Evolutionary conservation across 1,140 invertebrate species (phyloP).

Genomic region (Scaptomyza montana): DNA sequence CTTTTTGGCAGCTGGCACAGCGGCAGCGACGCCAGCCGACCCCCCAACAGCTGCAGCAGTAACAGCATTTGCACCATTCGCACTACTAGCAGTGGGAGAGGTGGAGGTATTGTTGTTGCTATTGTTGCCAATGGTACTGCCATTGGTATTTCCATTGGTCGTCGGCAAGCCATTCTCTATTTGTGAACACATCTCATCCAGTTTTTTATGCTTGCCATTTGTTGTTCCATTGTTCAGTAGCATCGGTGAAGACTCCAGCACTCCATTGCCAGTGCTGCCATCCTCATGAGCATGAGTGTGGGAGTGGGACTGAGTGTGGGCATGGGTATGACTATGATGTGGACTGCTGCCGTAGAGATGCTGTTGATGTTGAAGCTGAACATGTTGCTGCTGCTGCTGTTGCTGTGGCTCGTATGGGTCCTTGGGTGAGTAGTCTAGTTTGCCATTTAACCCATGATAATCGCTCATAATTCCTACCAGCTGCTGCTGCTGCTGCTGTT

Average conservation of each 20-base stretch:
- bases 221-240: constrained; percentile 40
- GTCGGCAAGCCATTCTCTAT: constrained; percentile 43
- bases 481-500: constrained; percentile 67
- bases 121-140: background rate
- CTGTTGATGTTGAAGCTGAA: constrained; percentile 56
- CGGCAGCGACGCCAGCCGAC: constrained; percentile 9
- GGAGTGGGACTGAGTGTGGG: constrained; percentile 4
- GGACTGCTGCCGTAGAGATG: constrained; percentile 74
- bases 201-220: constrained; percentile 67
- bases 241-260: constrained; percentile 52
- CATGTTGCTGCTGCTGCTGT: constrained; percentile 50
- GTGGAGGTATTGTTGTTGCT: constrained; percentile 11
- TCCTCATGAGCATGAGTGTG: constrained; percentile 43
- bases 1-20: constrained; percentile 71
- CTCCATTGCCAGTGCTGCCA: constrained; percentile 35
- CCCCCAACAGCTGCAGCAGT: constrained; percentile 25
- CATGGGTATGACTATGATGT: constrained; percentile 52
- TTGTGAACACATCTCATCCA: constrained; percentile 69
- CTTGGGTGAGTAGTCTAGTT: constrained; percentile 78
- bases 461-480: constrained; percentile 67
- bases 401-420: constrained; percentile 73
- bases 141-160: constrained; percentile 43
- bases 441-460: constrained; percentile 72
- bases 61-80: constrained; percentile 10
- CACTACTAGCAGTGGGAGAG: constrained; percentile 11